Evolutionary conservation across 2,797 vertebrate genomes (phyloP).

Genomic region (Tapirus indicus): DNA sequence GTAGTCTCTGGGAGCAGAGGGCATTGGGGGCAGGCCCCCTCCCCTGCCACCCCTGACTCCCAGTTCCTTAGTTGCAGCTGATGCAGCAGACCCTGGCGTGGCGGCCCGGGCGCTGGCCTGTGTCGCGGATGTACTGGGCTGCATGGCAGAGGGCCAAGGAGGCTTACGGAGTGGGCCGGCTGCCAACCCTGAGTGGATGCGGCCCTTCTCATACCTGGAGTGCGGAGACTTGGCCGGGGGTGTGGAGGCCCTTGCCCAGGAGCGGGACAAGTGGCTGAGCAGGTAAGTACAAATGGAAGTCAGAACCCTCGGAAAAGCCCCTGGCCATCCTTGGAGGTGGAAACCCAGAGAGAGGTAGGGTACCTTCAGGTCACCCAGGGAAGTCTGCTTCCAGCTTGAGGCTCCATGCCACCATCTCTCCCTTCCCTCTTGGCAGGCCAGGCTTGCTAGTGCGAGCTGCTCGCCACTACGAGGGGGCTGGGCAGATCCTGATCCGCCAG

Average conservation of each 20-base stretch:
- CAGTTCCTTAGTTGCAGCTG: constrained; percentile 90
- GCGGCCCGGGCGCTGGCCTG: constrained; percentile 94
- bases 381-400: neutral
- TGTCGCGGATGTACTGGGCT: constrained; percentile 95
- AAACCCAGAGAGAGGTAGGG: neutral
- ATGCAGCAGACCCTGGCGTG: constrained; percentile 87
- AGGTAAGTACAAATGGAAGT: constrained; percentile 87
- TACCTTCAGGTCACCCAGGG: neutral
- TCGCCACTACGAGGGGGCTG: constrained; percentile 96
- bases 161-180: constrained; percentile 96
- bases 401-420: neutral
- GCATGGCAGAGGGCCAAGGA: constrained; percentile 92
- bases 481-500: constrained; percentile 94
- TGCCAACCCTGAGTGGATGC: constrained; percentile 94
- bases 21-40: neutral
- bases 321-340: neutral
- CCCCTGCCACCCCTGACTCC: neutral
- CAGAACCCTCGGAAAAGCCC: neutral
- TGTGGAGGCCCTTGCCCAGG: constrained; percentile 89
- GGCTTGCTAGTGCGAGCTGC: constrained; percentile 95
- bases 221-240: constrained; percentile 88
- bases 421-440: constrained; percentile 87
- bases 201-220: constrained; percentile 91
- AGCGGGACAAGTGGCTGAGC: constrained; percentile 93
- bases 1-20: neutral